phyloP scores from a whole-genome alignment of 1,140 invertebrate genomes.

The Ostrea edulis region DNA sequence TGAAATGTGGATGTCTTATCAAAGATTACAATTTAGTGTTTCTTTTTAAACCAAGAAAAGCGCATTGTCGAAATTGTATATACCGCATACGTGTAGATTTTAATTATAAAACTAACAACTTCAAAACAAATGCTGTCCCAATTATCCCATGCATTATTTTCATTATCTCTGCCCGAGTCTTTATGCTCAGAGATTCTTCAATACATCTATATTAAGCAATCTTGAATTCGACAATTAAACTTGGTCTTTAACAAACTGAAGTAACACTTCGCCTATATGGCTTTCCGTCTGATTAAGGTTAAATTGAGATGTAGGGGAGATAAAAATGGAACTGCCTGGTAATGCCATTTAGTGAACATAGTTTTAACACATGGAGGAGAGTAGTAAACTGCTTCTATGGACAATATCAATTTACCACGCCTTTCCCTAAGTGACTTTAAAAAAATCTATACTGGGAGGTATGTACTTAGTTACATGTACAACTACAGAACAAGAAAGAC shows the following conservation, averaged over 20 bases:
- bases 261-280: slow-evolving; percentile 4
- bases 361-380: background rate
- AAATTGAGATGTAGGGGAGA: slow-evolving; percentile 23
- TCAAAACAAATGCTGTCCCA: too few species aligned
- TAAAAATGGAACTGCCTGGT: background rate
- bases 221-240: background rate
- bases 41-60: background rate
- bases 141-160: too few species aligned
- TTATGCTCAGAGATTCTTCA: background rate
- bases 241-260: background rate
- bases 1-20: background rate
- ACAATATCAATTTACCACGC: background rate
- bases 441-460: slow-evolving; percentile 15
- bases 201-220: background rate
- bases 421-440: slow-evolving; percentile 7
- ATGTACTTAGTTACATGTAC: background rate
- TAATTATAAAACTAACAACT: too few species aligned
- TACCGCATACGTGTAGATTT: too few species aligned
- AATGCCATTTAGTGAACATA: background rate
- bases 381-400: background rate
- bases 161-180: too few species aligned
- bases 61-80: too few species aligned
- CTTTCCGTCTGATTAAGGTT: slow-evolving; percentile 17
- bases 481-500: background rate
- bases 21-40: background rate